Evolutionary conservation across 2,113 vertebrate genomes (phyloP), one percentile per base, ranked within the genome.

Genomic region (Butorides virescens): DNA sequence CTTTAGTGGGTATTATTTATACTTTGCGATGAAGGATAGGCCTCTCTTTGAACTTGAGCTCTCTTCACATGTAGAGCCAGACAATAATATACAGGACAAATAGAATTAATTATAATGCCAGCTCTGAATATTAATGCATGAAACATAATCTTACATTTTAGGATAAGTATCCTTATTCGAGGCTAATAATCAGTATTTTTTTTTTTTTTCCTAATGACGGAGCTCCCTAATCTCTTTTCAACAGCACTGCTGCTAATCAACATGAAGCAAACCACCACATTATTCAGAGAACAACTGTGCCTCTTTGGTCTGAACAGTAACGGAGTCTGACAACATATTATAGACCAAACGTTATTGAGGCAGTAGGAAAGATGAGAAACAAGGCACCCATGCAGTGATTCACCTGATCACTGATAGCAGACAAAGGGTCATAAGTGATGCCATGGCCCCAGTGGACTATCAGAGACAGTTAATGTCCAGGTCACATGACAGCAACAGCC

Each of bases 331-430:
- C 29, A 89, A 52, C 10, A 37, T 7, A 4, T 70, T 56, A 37
- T 44, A 77, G 68, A 65, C 29, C 15, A 42, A 83, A 68, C 16
- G 63, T 65, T 47, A 63, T 0, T 15, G 37, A 75, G 10, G 6
- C 17, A 20, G 15, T 63, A 55, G 63, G 44, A 79, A 72, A 36
- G 32, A 63, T 37, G 72, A 91, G 9, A 9, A 83, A 27, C 16
- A 80, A 17, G 0, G 0, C 3, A 23, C 32, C 7, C 44, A 26
- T 30, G 50, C 1, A 0, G 11, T 2, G 2, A 49, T 63, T 75
- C 26, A 63, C 5, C 5, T 37, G 32, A 32, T 30, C 26, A 22
- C 53, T 59, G n/a, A 29, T 8, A 50, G 32, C 2, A 21, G 79
- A 10, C 32, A 21, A 6, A n/a, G 13, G 19, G 4, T 56, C 46